phyloP scores from a whole-genome alignment of 2,797 vertebrate genomes.

The Pangasius macronema region DNA sequence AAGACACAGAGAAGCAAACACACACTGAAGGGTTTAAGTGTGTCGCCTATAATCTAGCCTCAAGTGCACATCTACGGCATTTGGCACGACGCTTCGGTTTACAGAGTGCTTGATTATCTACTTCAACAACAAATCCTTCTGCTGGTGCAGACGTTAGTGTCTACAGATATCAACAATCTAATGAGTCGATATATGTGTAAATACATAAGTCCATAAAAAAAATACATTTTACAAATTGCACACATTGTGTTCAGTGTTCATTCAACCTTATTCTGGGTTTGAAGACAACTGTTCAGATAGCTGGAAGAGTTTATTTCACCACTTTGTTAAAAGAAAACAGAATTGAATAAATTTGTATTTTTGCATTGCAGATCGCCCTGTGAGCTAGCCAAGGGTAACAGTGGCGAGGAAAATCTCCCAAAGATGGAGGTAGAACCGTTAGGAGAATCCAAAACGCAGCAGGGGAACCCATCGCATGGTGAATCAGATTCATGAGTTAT shows the following conservation, averaged over 20 bases:
- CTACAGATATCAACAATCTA: not conserved
- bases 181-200: not conserved
- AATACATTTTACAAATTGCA: not conserved
- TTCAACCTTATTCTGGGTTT: not conserved
- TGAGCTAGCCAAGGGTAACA: not conserved
- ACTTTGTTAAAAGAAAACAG: not conserved
- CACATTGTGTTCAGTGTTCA: not conserved
- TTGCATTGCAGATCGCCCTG: not conserved
- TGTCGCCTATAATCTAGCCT: constrained; percentile 16
- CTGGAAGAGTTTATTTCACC: not conserved
- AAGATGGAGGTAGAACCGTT: not conserved
- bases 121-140: not conserved
- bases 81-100: not conserved
- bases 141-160: not conserved
- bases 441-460: not conserved
- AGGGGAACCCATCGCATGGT: not conserved
- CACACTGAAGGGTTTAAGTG: constrained; percentile 17
- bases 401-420: not conserved
- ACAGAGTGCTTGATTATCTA: not conserved
- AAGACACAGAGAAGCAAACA: not conserved
- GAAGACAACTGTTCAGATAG: constrained; percentile 2
- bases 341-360: not conserved
- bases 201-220: not conserved
- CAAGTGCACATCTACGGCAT: not conserved
- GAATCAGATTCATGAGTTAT: constrained; percentile 1